These are phyloP conservation scores for Polypedilum pembai DNA, from an alignment of 1,140 invertebrate genomes.

Conservation along the genomic window DNA sequence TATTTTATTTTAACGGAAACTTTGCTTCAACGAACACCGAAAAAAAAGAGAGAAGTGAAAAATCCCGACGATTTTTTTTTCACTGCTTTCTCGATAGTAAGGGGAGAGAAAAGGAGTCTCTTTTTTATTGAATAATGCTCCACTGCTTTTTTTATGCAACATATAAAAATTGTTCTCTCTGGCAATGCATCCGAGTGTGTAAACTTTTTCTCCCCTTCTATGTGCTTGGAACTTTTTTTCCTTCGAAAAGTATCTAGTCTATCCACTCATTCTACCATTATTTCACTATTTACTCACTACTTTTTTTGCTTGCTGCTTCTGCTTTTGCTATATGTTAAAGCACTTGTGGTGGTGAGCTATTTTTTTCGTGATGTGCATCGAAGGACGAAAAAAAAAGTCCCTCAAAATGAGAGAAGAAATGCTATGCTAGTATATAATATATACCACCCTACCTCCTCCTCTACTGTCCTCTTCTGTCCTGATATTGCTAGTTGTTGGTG, in stretches of 20 bases:
- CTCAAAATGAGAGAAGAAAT: background rate
- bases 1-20: slow-evolving; percentile 20
- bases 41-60: slow-evolving; percentile 1
- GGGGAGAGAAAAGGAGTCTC: background rate
- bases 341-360: slow-evolving; percentile 13
- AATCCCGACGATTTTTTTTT: slow-evolving; percentile 16
- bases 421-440: background rate
- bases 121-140: slow-evolving; percentile 22
- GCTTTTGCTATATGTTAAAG: background rate
- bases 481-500: background rate
- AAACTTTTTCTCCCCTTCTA: background rate
- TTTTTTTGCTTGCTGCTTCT: no score
- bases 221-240: background rate
- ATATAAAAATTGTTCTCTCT: slow-evolving; percentile 5
- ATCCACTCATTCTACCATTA: background rate
- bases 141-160: background rate
- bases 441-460: background rate
- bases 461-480: slow-evolving; percentile 14
- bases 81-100: background rate
- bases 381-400: slow-evolving; percentile 25
- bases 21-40: slow-evolving; percentile 25
- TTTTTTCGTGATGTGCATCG: slow-evolving; percentile 20
- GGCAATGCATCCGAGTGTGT: background rate
- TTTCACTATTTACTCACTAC: slow-evolving; percentile 8
- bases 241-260: background rate